phyloP scores from a whole-genome alignment of 2,888 invertebrate genomes.

The Rhogogaster chlorosoma region DNA sequence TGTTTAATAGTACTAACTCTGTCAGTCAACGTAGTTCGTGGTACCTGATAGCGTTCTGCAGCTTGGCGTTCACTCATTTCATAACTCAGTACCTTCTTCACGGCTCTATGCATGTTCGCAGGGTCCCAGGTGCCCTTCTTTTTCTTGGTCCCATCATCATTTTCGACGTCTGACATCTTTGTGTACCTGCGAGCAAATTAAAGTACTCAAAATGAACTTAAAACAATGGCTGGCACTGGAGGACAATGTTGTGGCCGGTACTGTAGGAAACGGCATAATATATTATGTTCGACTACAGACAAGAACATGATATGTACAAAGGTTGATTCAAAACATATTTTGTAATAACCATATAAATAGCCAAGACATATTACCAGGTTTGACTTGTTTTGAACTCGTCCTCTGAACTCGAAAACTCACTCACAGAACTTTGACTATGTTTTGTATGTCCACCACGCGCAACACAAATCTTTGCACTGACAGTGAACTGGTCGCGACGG shows the following conservation, averaged over 20 bases:
- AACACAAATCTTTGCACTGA: too few species aligned
- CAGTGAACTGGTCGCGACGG: too few species aligned
- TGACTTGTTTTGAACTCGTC: too few species aligned
- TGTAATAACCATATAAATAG: conserved; percentile 12
- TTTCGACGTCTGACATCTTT: conserved; percentile 56
- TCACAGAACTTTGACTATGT: too few species aligned
- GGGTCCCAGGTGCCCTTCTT: conserved; percentile 58
- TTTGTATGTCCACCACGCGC: too few species aligned
- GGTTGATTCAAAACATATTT: neutral
- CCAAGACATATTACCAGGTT: too few species aligned
- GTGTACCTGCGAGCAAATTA: too few species aligned
- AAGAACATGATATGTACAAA: conserved; percentile 2
- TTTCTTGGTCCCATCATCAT: conserved; percentile 55
- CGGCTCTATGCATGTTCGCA: conserved; percentile 54
- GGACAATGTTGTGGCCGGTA: conserved; percentile 26
- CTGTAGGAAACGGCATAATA: conserved; percentile 7
- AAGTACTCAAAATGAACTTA: neutral
- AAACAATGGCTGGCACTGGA: conserved; percentile 11
- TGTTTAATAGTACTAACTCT: conserved; percentile 1
- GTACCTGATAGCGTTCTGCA: conserved; percentile 44
- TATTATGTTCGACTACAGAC: neutral
- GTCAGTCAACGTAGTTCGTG: conserved; percentile 32
- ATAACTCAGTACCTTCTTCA: conserved; percentile 57
- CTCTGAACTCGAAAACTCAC: too few species aligned
- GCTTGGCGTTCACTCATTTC: conserved; percentile 57